Evolutionary conservation across 2,113 vertebrate species (phyloP), one percentile per base, ranked within the genome.

Genomic region (Nibea coibor): DNA sequence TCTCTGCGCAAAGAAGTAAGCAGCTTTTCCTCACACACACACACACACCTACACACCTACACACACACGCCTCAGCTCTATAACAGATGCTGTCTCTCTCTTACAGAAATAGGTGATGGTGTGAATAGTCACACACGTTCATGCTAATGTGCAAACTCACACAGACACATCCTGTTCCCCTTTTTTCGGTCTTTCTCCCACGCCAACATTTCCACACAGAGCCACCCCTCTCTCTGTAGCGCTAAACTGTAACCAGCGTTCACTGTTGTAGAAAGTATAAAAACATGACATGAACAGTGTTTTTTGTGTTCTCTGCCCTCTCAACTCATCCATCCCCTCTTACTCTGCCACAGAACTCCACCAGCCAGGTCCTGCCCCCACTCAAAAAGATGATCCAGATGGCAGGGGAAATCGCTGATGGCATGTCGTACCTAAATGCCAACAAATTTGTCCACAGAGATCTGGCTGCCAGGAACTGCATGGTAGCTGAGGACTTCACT

Each of bases 321-420:
- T 78, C 51, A 61, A 12, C 16, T 63, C 19, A 24, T 54, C 35
- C 16, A 24, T 54, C 42, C 45, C 26, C 31, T 75, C 20, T 76
- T 42, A 2, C 28, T 90, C 2, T 91, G 75, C 85, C 71, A 72
- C 94, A 99, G 96, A 98, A 93, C 65, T 94, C 97, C 39, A 94
- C 95, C 16, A 95, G 89, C 68, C 95, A 97, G 73, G 81, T 94
- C 4, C 95, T 97, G n/a, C 98, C 98, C 3, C 97, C 97, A 0
- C 95, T 99, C 61, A 99, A 98, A 93, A 99, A 98, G 95, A 99
- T 99, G 98, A 99, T 97, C 89, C 98, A 99, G 94, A 99, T 99
- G 98, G 96, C 98, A 0, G 97, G 98, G 0, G 98, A 99, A 94
- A 99, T 99, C 15, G 98, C 98, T 0, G 98, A 99, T 0, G 98